Base-by-base conservation (phyloP, 2,888 invertebrate species). In the Sepiola atlantica region DNA sequence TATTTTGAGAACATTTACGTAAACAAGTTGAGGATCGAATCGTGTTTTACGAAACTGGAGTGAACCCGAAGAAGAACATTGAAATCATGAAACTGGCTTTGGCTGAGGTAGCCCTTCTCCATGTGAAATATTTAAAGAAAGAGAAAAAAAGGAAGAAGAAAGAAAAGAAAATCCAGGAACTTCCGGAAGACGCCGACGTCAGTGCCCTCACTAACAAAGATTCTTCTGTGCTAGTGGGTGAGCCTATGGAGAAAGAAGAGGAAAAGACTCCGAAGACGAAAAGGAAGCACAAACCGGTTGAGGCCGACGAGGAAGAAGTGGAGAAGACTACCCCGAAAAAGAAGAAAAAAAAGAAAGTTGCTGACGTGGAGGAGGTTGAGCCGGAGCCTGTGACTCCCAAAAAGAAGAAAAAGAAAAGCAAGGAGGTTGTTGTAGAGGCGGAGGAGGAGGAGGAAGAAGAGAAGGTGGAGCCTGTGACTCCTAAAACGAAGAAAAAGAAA, bases 21-120 rank as follows among this genome's bases (percentile, higher is more conserved):
- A 96, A 97, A 94, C 97, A 97, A 95, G 99, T 99, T 0, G 99
- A 99, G 97, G 99, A 99, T 96, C 98, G 99, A n/a, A 98, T 99
- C 55, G 99, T 98, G 97, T 99, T 99, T 97, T 99, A 99, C 97
- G 99, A 99, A 97, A 98, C 98, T 0, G 99, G 99, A 6, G 99
- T 99, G 96, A 98, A 99, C 95, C 99, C 99, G 0, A 98, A 98
- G 96, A 99, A 99, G 97, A 99, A 99, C 97, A 98, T 99, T 90
- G 99, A 99, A 94, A 99, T 99, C 0, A 99, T 99, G 99, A 98
- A 98, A 96, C 98, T 99, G 97, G 99, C 99, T 0, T 98, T 99
- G 90, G 98, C 98, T 94, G 98, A 97, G 97, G 97, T 97, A 93
- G 90, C 94, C 20, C 96, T 95, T 10, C 96, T 96, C 18, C 95